Base-by-base conservation (phyloP, 1,140 invertebrate genomes). In the Colletes gigas region DNA sequence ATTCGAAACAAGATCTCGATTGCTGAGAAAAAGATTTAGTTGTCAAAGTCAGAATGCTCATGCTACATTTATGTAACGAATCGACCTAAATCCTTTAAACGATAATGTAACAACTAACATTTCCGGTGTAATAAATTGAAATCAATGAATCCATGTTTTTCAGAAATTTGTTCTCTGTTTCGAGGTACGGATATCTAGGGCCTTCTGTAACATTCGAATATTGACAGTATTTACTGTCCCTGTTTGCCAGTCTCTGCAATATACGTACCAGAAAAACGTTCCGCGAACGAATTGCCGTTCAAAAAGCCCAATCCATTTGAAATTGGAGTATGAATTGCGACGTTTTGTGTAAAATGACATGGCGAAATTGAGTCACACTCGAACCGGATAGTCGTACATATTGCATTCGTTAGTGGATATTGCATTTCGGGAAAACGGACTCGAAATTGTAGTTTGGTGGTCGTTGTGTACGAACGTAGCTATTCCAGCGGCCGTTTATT, bases 271-370 rank as follows among this genome's bases (percentile, higher is more conserved):
- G 68, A 41, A 41, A 70, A 2, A 17, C 8, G 12, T 41, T 52
- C 17, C 4, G 1, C 10, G 50, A 67, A 57, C 9, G 30, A 10
- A 47, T 47, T 3, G 19, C 44, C 52, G 41, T 21, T 67, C 68
- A 76, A 68, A 68, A 76, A 68, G 15, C 19, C 50, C n/a, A 8
- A 19, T 47, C 30, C 62, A 14, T 47, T 47, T 19, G 68, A 44
- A 63, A 78, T 78, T 78, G 76, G 72, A 72, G 72, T 72, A 63
- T 72, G 76, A 78, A 78, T 72, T 47, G 52, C 65, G 15, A 71
- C 57, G 14, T 62, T 9, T 57, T n/a, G 21, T 54, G 47, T 78
- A 78, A 78, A 78, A 78, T 60, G 76, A 54, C 67, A 44, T 21
- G 15, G 39, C 59, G 68, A 72, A 78, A 78, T 72, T 78, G 76